Base-by-base conservation (phyloP, 37 sponge, comb jelly and placozoan genomes). In the Haliclona indistincta region DNA sequence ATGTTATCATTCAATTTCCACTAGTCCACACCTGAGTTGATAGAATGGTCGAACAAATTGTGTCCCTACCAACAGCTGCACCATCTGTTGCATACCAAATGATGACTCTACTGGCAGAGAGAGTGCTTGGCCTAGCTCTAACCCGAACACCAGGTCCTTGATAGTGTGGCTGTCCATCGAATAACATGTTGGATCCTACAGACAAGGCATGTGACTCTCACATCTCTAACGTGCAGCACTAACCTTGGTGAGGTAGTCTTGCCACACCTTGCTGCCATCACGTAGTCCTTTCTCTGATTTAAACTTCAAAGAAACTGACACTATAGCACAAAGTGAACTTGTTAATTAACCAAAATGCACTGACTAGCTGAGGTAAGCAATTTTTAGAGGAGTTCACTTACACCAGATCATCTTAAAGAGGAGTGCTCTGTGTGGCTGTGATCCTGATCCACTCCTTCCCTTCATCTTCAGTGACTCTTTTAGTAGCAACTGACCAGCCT, bases 21-120 rank as follows among this genome's bases (percentile, higher is more conserved):
- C n/a, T n/a, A n/a, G n/a, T n/a, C n/a, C n/a, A n/a, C n/a, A 84
- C 84, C 71, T 69, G 29, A 84, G 43, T 37, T 84, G 84, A 29
- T 42, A 38, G 43, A 84, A 84, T 4, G 77, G 77, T 52, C 84
- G 30, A 19, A 76, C 71, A 63, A 40, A 36, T 43, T 62, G 49
- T 17, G 32, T 40, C 19, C 77, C 29, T 17, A 63, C 52, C 29
- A 84, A 49, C 6, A 84, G 37, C 4, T 67, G 61, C 6, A 43
- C 70, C 76, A 83, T 68, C 38, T 67, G 70, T 1, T 49, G 43
- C 43, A 67, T 68, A 44, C 33, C 56, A 44, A 83, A 83, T 56
- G 70, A 68, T 2, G 43, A 44, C 52, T 76, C 64, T 7, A 68
- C 71, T 11, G 63, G 67, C 19, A 84, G 65, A 32, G 49, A 44